A percentile compares a stretch with the other conserved stretches of the same genome.
Evolutionary conservation across 2,113 vertebrate genomes (phyloP).

Genomic region (Periophthalmus modestus): DNA sequence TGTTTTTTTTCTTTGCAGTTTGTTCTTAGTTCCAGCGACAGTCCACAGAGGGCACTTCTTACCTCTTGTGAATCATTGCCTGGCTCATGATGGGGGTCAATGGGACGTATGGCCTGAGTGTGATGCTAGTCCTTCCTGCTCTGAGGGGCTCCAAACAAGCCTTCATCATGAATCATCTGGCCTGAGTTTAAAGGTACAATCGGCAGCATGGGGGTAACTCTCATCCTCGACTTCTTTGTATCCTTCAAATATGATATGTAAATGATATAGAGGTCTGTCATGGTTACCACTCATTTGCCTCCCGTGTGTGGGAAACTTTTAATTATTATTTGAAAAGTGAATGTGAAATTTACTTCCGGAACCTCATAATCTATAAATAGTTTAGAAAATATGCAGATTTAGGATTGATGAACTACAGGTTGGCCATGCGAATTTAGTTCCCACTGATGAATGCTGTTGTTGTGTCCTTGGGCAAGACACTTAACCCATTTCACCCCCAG

Average conservation of each 20-base stretch:
- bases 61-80: constrained; percentile 72
- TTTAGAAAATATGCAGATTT: too few species aligned
- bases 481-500: too few species aligned
- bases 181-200: constrained; percentile 77
- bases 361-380: too few species aligned
- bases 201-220: constrained; percentile 75
- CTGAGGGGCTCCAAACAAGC: constrained; percentile 38
- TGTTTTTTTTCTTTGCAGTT: not conserved
- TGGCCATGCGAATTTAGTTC: too few species aligned
- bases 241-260: constrained; percentile 56
- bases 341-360: too few species aligned
- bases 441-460: too few species aligned
- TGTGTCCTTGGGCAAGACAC: too few species aligned
- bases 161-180: constrained; percentile 73
- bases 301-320: too few species aligned
- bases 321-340: too few species aligned
- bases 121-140: constrained; percentile 70
- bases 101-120: constrained; percentile 61
- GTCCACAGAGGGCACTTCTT: constrained; percentile 72
- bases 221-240: constrained; percentile 75
- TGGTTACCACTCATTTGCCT: too few species aligned
- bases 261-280: too few species aligned
- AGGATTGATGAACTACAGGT: too few species aligned
- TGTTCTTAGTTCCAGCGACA: constrained; percentile 64
- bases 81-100: constrained; percentile 76